phyloP scores from a whole-genome alignment of 2,888 invertebrate genomes.

The Itoplectis maculator region DNA sequence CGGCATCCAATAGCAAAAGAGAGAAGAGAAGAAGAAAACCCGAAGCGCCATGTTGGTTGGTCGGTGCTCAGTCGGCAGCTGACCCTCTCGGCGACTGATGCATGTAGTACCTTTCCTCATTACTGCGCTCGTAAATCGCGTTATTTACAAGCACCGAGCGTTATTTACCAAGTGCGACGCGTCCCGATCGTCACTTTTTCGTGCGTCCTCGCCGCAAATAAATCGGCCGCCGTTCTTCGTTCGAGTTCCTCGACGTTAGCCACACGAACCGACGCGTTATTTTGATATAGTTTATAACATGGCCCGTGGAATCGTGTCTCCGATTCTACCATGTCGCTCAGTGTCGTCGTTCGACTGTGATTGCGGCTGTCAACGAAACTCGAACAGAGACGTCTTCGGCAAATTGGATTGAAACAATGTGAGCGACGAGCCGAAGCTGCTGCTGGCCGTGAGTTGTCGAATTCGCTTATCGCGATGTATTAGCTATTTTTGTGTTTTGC shows the following conservation, averaged over 20 bases:
- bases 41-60: conserved; percentile 24
- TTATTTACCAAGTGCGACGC: conserved; percentile 24
- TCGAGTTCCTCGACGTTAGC: not conserved
- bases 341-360: conserved; percentile 33
- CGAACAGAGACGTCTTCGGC: conserved; percentile 35
- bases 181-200: not conserved
- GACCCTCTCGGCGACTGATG: conserved; percentile 32
- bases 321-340: conserved; percentile 38
- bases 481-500: not conserved
- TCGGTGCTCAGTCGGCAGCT: conserved; percentile 53
- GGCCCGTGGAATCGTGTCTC: conserved; percentile 52
- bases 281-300: conserved; percentile 48
- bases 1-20: not conserved
- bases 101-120: conserved; percentile 31
- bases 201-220: not conserved
- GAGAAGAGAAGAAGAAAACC: not conserved
- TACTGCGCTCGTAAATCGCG: conserved; percentile 13
- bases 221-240: not conserved
- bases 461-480: not conserved
- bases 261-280: not conserved
- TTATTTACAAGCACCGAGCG: conserved; percentile 56
- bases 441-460: conserved; percentile 60
- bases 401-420: conserved; percentile 64
- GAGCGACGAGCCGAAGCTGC: conserved; percentile 48
- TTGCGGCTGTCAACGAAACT: conserved; percentile 49